Evolutionary conservation across 2,797 vertebrate genomes (phyloP), one percentile per base, ranked within the genome.

Genomic region (Falco biarmicus): DNA sequence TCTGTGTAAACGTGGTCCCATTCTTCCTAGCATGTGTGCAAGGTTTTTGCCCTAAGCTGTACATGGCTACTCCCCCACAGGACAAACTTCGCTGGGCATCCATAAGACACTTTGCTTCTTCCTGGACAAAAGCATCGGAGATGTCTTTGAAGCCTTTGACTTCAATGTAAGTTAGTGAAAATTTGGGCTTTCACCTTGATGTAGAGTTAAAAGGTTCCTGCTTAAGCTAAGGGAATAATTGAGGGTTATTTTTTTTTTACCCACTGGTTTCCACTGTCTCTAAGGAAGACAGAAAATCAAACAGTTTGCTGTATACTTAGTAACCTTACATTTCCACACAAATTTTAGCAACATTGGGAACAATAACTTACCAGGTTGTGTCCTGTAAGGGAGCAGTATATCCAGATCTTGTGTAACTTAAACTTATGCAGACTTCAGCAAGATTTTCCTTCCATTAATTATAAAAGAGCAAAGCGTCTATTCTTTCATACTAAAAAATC

Each of bases 391-490:
- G 39, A 89, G 64, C 22, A 56, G 14, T 43, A 3, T 69, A 83
- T 81, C 32, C 61, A 78, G 54, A 68, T 60, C 32, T 80, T 78
- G 29, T 5, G 4, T 71, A 81, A 68, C 22, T 82, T 60, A 56
- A 84, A 70, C 29, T 80, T 65, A 24, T 2, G 22, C 56, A 89
- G 90, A 92, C 78, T 80, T 93, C 79, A 94, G 84, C 50, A 45
- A 91, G 61, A 80, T 45, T 89, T 95, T 95, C 75, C 48, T 92
- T 87, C 47, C 32, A 34, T 63, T 91, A 89, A 63, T 87, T 92
- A 71, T 18, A 56, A 47, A 90, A 90, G 54, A 92, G 91, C 82
- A 96, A 96, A 95, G 41, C 51, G 78, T 63, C 92, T 93, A 85
- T 48, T 91, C 84, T 96, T 87, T 90, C 68, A 71, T 39, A 83